Conservation (phyloP, 2,113 vertebrate species). For the Pelusios castaneus region DNA sequence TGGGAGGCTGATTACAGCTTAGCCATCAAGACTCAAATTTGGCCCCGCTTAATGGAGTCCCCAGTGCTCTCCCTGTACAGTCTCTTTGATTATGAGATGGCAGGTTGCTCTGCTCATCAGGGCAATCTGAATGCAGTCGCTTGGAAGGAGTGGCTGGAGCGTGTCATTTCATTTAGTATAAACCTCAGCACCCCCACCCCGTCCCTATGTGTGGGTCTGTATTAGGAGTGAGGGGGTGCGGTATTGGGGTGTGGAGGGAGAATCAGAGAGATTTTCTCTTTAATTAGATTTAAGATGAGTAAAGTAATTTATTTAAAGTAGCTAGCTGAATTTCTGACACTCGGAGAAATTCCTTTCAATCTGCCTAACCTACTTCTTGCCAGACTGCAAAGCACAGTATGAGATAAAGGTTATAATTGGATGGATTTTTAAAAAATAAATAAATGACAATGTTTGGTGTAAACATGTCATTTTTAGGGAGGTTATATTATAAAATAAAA, state of each 20-base stretch:
- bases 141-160: neutral
- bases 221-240: neutral
- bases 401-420: neutral
- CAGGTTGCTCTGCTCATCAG: neutral
- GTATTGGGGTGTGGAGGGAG: neutral
- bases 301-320: neutral
- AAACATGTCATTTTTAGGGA: slow-evolving; percentile 3
- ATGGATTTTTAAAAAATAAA: neutral
- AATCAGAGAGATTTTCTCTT: neutral
- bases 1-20: neutral
- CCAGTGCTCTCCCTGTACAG: neutral
- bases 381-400: neutral
- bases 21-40: neutral
- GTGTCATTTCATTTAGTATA: neutral
- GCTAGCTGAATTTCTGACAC: neutral
- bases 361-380: neutral
- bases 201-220: neutral
- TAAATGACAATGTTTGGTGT: neutral
- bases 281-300: neutral
- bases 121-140: neutral
- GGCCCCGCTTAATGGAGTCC: neutral
- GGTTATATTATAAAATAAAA: neutral
- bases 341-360: neutral
- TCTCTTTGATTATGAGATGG: neutral
- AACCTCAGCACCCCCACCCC: neutral